Base-by-base conservation (phyloP, 2,113 vertebrate species). In the Vidua chalybeata region DNA sequence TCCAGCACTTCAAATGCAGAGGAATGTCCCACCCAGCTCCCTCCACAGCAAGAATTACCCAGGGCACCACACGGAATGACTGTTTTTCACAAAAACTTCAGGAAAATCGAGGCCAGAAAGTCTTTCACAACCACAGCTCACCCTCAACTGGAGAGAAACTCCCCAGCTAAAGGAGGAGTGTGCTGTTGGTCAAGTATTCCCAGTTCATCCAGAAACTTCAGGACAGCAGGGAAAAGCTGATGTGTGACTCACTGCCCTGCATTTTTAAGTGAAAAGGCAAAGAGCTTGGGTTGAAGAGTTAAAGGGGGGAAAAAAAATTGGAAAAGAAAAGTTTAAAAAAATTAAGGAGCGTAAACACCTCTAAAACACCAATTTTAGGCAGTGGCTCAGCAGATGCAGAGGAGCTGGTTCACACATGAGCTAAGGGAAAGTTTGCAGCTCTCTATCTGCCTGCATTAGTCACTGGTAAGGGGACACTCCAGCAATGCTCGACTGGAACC, bases 381-480 rank as follows among this genome's bases (percentile, higher is more conserved):
- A 23, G 30, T 12, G 33, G 63, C 56, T 64, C 52, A 72, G 61
- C 69, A 89, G 71, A 92, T 39, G 41, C 33, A 58, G 66, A 39
- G 63, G 56, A 76, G 72, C 85, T 22, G 22, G 67, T 26, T 73
- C 78, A 24, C 74, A 24, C 63, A 15, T 51, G 3, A 79, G 75
- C 78, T 55, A 43, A 62, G 75, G 90, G 13, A 19, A 86, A 15
- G 7, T 15, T 49, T 66, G 77, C 63, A 93, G 90, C 41, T 86
- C 31, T 48, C 2, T 17, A 7, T 45, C 37, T 93, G 67, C 75
- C 79, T 75, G 4, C 3, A 14, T 74, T 73, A 69, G 62, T 58
- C 85, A 71, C 61, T 35, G 30, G 82, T 41, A 92, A 93, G 55
- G 84, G 84, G 82, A 96, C 91, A 84, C 91, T 89, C 7, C 80